A percentile compares a stretch with the other conserved stretches of the same genome.
These are phyloP conservation scores for Cnemophilus loriae DNA, from an alignment of 2,113 vertebrate genomes.

Conservation along the genomic window DNA sequence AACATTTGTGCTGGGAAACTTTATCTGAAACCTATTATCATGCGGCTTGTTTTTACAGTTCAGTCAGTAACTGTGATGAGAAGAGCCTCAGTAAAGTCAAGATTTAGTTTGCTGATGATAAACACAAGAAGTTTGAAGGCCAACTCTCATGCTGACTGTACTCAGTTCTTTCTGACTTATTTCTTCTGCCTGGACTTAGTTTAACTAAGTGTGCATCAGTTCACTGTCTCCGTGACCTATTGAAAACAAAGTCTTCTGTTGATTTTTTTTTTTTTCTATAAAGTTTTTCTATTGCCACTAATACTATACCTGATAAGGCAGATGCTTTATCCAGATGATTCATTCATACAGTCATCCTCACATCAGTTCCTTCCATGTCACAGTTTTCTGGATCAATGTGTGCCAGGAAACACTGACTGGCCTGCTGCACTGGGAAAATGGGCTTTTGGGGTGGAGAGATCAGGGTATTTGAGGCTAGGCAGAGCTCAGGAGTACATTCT, in stretches of 20 bases:
- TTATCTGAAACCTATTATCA: not conserved
- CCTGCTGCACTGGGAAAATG: not conserved
- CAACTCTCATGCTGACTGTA: not conserved
- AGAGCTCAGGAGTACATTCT: not conserved
- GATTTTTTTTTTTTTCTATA: not conserved
- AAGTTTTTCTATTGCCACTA: not conserved
- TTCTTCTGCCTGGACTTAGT: not conserved
- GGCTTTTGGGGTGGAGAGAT: not conserved
- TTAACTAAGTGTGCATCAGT: not conserved
- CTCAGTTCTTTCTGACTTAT: not conserved
- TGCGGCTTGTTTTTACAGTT: not conserved
- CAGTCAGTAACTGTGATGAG: not conserved
- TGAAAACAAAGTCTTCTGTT: not conserved
- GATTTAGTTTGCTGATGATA: not conserved
- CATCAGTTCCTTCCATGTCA: not conserved
- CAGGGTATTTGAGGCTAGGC: not conserved
- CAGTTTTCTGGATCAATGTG: rapidly evolving
- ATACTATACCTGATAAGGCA: not conserved
- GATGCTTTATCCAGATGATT: not conserved
- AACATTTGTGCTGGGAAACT: not conserved
- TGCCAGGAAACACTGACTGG: not conserved
- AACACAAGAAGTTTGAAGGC: not conserved
- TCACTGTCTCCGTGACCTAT: not conserved
- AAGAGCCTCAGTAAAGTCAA: not conserved
- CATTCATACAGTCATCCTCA: rapidly evolving